Percentiles rank a stretch among this genome's conserved stretches.
Evolutionary conservation across 2,797 vertebrate genomes (phyloP).

Genomic region (Halcyon leucocephala): DNA sequence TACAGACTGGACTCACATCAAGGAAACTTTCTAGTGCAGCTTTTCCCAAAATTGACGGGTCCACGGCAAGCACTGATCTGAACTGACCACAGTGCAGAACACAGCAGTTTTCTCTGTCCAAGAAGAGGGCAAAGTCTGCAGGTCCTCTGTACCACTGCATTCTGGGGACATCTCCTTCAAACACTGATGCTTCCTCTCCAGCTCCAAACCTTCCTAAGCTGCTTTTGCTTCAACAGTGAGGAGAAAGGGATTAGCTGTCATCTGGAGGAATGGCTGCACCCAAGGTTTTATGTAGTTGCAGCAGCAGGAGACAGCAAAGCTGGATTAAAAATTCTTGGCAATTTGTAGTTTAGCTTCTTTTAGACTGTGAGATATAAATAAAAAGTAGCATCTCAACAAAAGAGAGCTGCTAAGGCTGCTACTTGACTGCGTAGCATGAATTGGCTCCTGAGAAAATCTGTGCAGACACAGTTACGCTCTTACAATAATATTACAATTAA

Average conservation of each 20-base stretch:
- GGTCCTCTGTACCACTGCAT: background rate
- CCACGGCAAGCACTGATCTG: background rate
- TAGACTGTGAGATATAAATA: background rate
- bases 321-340: background rate
- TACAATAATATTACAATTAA: background rate
- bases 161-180: background rate
- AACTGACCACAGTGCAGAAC: background rate
- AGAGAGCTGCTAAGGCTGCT: background rate
- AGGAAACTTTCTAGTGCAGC: background rate
- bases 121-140: accelerated
- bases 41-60: background rate
- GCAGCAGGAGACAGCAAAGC: background rate
- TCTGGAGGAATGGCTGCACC: background rate
- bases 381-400: background rate
- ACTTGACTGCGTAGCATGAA: background rate
- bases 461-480: background rate
- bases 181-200: background rate
- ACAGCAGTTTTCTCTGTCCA: background rate
- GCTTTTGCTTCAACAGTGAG: background rate
- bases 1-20: background rate
- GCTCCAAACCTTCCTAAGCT: background rate
- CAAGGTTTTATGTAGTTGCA: background rate
- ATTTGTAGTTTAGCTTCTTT: slow-evolving; percentile 29
- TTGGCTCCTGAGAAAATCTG: background rate
- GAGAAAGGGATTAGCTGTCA: slow-evolving; percentile 20